Percentiles rank a stretch among this genome's conserved stretches.
Evolutionary conservation across 2,113 vertebrate genomes (phyloP).

Genomic region (Eulacestoma nigropectus): DNA sequence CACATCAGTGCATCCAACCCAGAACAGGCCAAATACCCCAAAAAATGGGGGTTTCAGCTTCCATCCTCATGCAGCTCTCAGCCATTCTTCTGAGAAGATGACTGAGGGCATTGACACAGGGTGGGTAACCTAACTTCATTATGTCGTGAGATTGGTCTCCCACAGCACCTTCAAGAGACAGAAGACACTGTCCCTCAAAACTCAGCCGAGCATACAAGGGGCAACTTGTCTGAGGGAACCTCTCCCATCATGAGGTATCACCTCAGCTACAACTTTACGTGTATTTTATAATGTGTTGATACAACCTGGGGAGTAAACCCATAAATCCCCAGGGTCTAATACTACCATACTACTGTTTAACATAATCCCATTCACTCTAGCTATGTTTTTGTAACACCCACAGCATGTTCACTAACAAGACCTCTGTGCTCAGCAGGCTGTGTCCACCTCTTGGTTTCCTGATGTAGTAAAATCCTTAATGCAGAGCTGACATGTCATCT

Average conservation of each 20-base stretch:
- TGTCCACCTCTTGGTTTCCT: background rate
- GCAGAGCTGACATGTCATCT: background rate
- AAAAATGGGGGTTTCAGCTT: background rate
- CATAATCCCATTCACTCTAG: background rate
- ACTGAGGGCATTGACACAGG: rapidly evolving
- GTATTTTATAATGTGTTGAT: background rate
- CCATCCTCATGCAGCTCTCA: background rate
- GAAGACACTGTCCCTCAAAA: background rate
- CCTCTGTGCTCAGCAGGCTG: background rate
- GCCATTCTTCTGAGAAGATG: background rate
- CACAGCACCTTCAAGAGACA: background rate
- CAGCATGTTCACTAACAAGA: background rate
- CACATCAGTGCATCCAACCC: background rate
- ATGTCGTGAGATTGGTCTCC: background rate
- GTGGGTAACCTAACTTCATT: background rate
- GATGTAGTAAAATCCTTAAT: background rate
- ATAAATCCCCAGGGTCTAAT: background rate
- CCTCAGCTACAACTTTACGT: background rate
- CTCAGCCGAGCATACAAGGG: background rate
- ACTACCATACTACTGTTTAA: background rate
- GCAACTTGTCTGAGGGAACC: background rate
- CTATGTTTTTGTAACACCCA: background rate
- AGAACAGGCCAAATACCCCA: background rate
- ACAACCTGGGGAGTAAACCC: background rate
- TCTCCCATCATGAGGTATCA: background rate